A percentile compares a stretch with the other conserved stretches of the same genome.
phyloP scores from a whole-genome alignment of 2,888 invertebrate genomes.

The Acronicta alni region DNA sequence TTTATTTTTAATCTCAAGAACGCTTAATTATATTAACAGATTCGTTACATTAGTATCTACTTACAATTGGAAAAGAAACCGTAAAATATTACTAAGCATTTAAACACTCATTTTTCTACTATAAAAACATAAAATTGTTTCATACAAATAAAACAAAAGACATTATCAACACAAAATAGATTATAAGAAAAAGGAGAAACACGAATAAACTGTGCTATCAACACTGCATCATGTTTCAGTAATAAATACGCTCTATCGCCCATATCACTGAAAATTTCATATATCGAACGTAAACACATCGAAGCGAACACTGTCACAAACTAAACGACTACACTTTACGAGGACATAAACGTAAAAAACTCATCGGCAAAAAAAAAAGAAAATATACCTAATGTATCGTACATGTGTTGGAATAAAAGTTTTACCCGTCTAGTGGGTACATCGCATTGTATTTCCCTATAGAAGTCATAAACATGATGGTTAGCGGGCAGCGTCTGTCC shows the following conservation, averaged over 20 bases:
- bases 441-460: constrained; percentile 85
- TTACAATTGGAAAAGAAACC: not conserved
- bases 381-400: constrained; percentile 80
- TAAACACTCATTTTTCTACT: not conserved
- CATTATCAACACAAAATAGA: constrained; percentile 32
- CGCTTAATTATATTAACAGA: too few species aligned
- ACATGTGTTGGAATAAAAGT: constrained; percentile 83
- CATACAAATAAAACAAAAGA: constrained; percentile 9
- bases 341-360: constrained; percentile 87
- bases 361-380: constrained; percentile 85
- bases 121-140: constrained; percentile 25
- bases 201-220: constrained; percentile 59
- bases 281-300: constrained; percentile 78
- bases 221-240: constrained; percentile 64
- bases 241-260: constrained; percentile 69
- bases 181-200: constrained; percentile 48
- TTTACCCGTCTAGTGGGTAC: constrained; percentile 82
- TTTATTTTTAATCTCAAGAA: too few species aligned
- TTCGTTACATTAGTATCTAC: too few species aligned
- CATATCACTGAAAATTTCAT: constrained; percentile 80
- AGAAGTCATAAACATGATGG: constrained; percentile 87
- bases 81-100: not conserved
- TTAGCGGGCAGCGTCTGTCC: constrained; percentile 67
- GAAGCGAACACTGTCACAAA: constrained; percentile 79
- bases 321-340: constrained; percentile 84